These are phyloP conservation scores for Rotaria sp. DNA, from an alignment of 2,888 invertebrate genomes.

Conservation along the genomic window DNA sequence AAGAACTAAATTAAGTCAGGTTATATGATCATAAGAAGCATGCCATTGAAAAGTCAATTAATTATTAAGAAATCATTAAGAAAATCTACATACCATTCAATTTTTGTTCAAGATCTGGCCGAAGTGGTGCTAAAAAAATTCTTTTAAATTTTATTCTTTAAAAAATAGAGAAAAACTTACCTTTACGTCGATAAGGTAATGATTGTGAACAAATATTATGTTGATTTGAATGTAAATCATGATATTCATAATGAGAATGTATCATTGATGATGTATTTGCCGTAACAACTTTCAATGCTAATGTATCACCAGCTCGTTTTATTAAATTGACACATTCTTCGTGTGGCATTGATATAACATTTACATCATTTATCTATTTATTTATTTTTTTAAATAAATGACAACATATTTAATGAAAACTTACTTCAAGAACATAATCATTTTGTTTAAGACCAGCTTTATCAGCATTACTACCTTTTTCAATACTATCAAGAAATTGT, in stretches of 20 bases:
- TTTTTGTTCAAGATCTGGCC: not conserved
- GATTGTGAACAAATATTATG: not conserved
- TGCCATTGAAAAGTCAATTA: not conserved
- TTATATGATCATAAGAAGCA: not conserved
- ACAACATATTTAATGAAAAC: not conserved
- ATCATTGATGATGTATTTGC: not conserved
- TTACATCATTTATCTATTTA: constrained; percentile 28
- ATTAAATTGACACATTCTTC: constrained; percentile 40
- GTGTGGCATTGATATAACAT: constrained; percentile 37
- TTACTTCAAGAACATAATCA: constrained; percentile 37
- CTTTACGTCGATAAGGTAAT: constrained; percentile 10
- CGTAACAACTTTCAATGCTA: constrained; percentile 36
- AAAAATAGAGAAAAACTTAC: not conserved
- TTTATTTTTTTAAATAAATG: not conserved
- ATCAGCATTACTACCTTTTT: constrained; percentile 39
- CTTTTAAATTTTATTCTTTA: not conserved
- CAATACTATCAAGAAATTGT: constrained; percentile 40
- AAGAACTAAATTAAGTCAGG: not conserved
- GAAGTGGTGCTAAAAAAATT: not conserved
- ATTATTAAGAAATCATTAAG: not conserved
- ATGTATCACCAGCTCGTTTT: constrained; percentile 38
- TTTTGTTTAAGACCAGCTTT: constrained; percentile 37
- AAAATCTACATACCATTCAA: not conserved
- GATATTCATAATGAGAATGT: not conserved
- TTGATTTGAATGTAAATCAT: not conserved